Evolutionary conservation across 2,888 invertebrate species (phyloP).

Genomic region (Xiphydria camelus): DNA sequence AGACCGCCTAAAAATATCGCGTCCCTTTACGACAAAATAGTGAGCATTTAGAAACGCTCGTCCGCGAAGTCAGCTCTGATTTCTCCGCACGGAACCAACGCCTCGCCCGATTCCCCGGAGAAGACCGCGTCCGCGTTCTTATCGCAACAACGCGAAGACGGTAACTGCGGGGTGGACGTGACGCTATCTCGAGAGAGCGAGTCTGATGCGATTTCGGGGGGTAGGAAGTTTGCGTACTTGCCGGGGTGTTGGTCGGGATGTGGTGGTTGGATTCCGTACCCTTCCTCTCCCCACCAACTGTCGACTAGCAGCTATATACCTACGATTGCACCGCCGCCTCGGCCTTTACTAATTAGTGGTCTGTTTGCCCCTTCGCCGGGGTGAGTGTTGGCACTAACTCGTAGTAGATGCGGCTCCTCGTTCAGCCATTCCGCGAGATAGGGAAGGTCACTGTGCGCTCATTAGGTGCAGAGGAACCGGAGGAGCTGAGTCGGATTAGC

Average conservation of each 20-base stretch:
- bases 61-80: too few species aligned
- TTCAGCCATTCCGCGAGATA: constrained; percentile 8
- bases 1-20: too few species aligned
- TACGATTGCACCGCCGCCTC: constrained; percentile 23
- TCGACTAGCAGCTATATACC: constrained; percentile 12
- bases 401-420: constrained; percentile 30
- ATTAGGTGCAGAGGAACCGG: constrained; percentile 26
- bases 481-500: constrained; percentile 12
- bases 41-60: too few species aligned
- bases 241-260: background rate
- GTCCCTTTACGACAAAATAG: too few species aligned
- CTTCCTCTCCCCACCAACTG: constrained; percentile 4
- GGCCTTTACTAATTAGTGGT: constrained; percentile 26
- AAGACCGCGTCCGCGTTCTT: too few species aligned
- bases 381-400: constrained; percentile 27
- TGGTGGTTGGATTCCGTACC: too few species aligned
- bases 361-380: constrained; percentile 16
- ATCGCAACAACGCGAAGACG: too few species aligned
- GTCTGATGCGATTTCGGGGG: constrained; percentile 30
- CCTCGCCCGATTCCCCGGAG: too few species aligned
- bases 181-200: background rate
- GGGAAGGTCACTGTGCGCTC: constrained; percentile 31
- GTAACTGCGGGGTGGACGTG: too few species aligned
- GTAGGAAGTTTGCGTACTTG: constrained; percentile 33
- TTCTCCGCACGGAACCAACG: too few species aligned